Conservation (phyloP, 2,113 vertebrate genomes). For the Spilogale gracilis region DNA sequence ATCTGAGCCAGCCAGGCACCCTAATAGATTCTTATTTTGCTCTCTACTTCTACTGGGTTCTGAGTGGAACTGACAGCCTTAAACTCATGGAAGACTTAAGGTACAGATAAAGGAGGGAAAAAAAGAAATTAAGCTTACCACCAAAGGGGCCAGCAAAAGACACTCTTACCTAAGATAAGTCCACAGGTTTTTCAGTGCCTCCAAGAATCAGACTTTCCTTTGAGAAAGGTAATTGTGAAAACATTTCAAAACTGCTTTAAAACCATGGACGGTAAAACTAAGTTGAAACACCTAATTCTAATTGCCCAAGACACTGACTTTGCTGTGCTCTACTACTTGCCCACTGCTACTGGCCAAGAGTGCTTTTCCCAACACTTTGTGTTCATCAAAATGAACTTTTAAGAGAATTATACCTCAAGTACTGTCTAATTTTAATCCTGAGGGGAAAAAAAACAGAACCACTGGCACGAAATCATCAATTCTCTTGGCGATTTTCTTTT, state of each 20-base stretch:
- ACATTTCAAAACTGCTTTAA: slow-evolving; percentile 32
- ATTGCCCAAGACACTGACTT: not conserved
- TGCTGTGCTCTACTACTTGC: not conserved
- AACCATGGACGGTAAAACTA: not conserved
- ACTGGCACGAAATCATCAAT: not conserved
- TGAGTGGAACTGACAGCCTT: not conserved
- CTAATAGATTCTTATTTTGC: not conserved
- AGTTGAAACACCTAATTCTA: not conserved
- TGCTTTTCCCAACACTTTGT: slow-evolving; percentile 12
- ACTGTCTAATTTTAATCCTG: slow-evolving; percentile 29
- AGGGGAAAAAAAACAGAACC: not conserved
- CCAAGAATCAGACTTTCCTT: not conserved
- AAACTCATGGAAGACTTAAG: not conserved
- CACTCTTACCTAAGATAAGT: not conserved
- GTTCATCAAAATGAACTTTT: not conserved
- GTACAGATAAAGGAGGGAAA: not conserved
- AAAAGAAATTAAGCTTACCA: not conserved
- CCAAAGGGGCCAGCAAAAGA: not conserved
- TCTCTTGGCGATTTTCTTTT: not conserved
- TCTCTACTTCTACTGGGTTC: not conserved
- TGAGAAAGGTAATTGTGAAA: not conserved
- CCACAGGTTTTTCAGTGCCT: slow-evolving; percentile 10
- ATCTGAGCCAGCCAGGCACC: not conserved
- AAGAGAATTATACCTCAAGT: not conserved
- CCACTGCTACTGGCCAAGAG: not conserved